Evolutionary conservation across 2,797 vertebrate genomes (phyloP).

Genomic region (Podargus strigoides): DNA sequence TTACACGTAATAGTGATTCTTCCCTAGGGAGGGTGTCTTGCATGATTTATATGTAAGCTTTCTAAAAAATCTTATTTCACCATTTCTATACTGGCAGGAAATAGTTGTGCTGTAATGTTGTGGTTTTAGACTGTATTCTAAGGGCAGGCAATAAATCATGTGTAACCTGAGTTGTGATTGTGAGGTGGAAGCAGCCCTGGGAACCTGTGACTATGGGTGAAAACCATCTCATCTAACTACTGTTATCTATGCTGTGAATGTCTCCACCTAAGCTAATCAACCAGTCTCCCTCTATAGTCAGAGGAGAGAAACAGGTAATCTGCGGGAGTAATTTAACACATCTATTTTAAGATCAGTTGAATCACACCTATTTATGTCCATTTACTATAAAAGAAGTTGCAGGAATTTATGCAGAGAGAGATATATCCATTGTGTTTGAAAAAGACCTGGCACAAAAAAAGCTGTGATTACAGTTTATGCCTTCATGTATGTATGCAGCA

Average conservation of each 20-base stretch:
- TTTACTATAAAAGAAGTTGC: constrained; percentile 2
- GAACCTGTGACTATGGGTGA: neutral
- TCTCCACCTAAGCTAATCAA: neutral
- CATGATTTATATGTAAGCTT: neutral
- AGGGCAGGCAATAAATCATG: neutral
- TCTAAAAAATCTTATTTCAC: neutral
- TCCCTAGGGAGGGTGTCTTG: neutral
- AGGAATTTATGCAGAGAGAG: neutral
- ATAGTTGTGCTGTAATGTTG: neutral
- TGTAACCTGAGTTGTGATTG: neutral
- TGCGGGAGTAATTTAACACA: constrained; percentile 7
- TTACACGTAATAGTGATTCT: neutral
- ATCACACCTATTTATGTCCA: neutral
- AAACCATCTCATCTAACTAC: neutral
- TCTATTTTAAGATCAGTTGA: constrained; percentile 12
- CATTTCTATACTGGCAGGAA: neutral
- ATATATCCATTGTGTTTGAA: neutral
- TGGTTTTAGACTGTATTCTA: neutral
- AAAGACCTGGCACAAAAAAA: constrained; percentile 10
- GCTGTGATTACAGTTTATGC: neutral
- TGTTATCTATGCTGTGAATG: neutral
- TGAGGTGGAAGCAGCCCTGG: neutral
- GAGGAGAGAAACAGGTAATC: constrained; percentile 29
- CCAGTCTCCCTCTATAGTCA: neutral
- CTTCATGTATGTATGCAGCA: neutral